Evolutionary conservation across 2,888 invertebrate species (phyloP).

Genomic region (Hemithea aestivaria): DNA sequence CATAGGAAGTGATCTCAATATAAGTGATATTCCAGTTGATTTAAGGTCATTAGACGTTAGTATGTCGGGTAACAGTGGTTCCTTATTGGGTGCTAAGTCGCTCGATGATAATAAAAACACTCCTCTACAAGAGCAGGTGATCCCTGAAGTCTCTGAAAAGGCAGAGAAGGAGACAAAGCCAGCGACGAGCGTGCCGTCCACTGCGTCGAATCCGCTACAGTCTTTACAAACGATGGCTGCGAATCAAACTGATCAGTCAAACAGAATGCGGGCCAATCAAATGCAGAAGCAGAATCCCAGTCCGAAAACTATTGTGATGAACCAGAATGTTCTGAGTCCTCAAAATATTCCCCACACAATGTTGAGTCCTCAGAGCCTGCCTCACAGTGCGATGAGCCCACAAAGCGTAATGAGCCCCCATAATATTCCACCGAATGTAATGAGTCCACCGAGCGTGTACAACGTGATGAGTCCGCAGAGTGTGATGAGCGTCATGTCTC

Average conservation of each 20-base stretch:
- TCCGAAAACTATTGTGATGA: constrained; percentile 64
- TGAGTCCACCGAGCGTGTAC: constrained; percentile 48
- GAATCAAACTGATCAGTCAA: constrained; percentile 63
- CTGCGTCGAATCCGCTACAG: constrained; percentile 55
- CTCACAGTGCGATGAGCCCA: constrained; percentile 71
- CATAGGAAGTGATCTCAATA: constrained; percentile 79
- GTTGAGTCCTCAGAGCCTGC: constrained; percentile 69
- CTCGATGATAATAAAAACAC: constrained; percentile 59
- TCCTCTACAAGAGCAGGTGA: constrained; percentile 64
- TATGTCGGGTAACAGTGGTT: constrained; percentile 74
- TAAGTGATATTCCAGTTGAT: constrained; percentile 78
- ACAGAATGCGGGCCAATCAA: constrained; percentile 55
- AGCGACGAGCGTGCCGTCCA: constrained; percentile 33
- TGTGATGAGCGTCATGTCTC: constrained; percentile 37
- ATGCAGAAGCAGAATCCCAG: constrained; percentile 60
- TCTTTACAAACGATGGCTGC: constrained; percentile 68
- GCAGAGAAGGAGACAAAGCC: constrained; percentile 56
- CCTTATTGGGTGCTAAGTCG: constrained; percentile 61
- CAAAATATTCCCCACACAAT: constrained; percentile 63
- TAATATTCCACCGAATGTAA: constrained; percentile 57
- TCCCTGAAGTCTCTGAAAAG: constrained; percentile 58
- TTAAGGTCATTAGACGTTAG: constrained; percentile 78
- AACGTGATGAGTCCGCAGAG: constrained; percentile 73
- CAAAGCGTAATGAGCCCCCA: constrained; percentile 72
- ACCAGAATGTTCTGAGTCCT: constrained; percentile 64